These are phyloP conservation scores for Alcedo quadribrachys DNA, from an alignment of 2,797 vertebrate species.

Conservation along the genomic window DNA sequence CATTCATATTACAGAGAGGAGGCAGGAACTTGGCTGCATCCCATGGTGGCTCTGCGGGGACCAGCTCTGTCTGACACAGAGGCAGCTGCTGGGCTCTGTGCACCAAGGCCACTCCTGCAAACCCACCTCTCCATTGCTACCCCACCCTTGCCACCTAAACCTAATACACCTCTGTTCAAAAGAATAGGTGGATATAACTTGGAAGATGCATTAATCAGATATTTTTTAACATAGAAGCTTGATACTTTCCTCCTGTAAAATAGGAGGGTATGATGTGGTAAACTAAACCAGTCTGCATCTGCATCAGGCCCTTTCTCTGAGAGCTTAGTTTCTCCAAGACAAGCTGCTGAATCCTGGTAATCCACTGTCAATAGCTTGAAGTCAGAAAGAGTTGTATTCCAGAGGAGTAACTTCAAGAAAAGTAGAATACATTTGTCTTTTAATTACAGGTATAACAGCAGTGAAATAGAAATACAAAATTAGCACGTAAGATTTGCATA, in stretches of 20 bases:
- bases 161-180: not conserved
- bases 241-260: not conserved
- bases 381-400: not conserved
- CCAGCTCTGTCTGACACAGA: not conserved
- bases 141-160: not conserved
- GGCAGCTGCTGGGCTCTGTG: not conserved
- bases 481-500: constrained; percentile 53
- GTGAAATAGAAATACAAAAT: constrained; percentile 62
- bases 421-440: constrained; percentile 34
- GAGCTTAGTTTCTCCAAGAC: not conserved
- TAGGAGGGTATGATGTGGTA: not conserved
- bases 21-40: not conserved
- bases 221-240: not conserved
- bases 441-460: constrained; percentile 58
- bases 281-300: not conserved
- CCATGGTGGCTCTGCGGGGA: accelerated
- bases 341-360: not conserved
- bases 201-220: not conserved
- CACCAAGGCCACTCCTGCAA: not conserved
- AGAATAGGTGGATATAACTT: not conserved
- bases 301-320: not conserved
- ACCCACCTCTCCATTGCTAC: too few relatives aligned
- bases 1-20: not conserved
- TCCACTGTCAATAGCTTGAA: not conserved
- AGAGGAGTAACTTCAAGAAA: constrained; percentile 28